Evolutionary conservation across 2,113 vertebrate species (phyloP).

Genomic region (Ranitomeya variabilis): DNA sequence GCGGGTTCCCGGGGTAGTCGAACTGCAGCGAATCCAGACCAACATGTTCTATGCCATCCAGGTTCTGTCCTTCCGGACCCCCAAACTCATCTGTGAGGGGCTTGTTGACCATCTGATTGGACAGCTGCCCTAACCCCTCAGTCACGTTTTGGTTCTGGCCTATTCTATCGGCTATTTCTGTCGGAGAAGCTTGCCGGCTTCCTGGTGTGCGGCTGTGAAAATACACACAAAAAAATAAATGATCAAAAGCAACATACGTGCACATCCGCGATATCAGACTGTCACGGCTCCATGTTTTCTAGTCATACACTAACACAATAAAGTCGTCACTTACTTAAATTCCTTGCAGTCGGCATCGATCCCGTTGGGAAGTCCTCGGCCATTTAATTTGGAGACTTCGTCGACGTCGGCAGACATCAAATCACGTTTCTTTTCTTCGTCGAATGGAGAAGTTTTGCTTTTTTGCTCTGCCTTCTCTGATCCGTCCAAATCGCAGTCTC

Average conservation of each 20-base stretch:
- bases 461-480: conserved; percentile 90
- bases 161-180: conserved; percentile 92
- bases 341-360: conserved; percentile 99
- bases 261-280: no score
- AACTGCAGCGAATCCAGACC: conserved; percentile 95
- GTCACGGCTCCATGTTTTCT: neutral
- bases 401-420: conserved; percentile 89
- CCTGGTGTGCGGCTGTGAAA: conserved; percentile 86
- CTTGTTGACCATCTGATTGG: conserved; percentile 83
- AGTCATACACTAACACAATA: neutral
- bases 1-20: conserved; percentile 95
- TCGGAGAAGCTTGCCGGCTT: conserved; percentile 94
- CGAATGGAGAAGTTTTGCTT: conserved; percentile 92
- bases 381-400: conserved; percentile 89
- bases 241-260: no score
- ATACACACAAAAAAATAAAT: neutral
- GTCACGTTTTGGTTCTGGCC: conserved; percentile 81
- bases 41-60: conserved; percentile 94
- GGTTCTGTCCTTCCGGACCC: conserved; percentile 88
- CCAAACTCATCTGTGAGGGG: conserved; percentile 89
- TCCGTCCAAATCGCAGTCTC: conserved; percentile 80
- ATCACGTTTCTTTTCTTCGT: conserved; percentile 94
- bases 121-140: conserved; percentile 88
- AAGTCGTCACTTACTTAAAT: conserved; percentile 84
- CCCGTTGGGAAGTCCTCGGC: conserved; percentile 93